Conservation (phyloP, 2,797 vertebrate species). For the Aselliscus stoliczkanus region DNA sequence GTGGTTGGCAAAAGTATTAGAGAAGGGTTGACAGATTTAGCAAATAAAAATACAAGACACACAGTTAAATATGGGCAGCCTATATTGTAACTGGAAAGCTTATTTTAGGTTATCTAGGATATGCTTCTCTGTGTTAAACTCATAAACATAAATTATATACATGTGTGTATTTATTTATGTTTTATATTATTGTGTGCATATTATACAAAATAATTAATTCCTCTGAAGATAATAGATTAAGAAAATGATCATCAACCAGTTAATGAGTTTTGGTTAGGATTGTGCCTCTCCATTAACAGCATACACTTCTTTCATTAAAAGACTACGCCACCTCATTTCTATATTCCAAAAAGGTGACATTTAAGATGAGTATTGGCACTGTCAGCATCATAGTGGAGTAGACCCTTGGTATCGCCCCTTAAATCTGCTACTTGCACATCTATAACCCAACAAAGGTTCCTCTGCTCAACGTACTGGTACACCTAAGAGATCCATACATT, state of each 20-base stretch:
- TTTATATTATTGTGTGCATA: too few species aligned
- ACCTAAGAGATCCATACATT: neutral
- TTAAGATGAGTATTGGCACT: neutral
- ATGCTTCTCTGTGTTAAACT: neutral
- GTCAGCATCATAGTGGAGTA: neutral
- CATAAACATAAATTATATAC: neutral
- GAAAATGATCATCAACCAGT: neutral
- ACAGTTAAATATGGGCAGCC: neutral
- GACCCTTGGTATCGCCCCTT: too few species aligned
- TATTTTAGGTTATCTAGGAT: neutral
- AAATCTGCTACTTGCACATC: neutral
- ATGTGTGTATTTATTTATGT: too few species aligned
- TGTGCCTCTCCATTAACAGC: neutral
- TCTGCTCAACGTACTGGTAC: neutral
- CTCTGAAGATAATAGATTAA: neutral
- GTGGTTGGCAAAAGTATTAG: neutral
- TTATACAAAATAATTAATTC: neutral
- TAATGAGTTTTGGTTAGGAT: neutral
- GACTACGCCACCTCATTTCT: neutral
- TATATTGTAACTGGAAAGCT: neutral
- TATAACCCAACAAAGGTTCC: neutral
- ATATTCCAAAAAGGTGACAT: neutral
- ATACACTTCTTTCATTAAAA: neutral
- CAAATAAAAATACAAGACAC: neutral
- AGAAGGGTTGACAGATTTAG: neutral